Evolutionary conservation across 2,797 vertebrate genomes (phyloP), one percentile per base, ranked within the genome.

Genomic region (Pygocentrus nattereri): DNA sequence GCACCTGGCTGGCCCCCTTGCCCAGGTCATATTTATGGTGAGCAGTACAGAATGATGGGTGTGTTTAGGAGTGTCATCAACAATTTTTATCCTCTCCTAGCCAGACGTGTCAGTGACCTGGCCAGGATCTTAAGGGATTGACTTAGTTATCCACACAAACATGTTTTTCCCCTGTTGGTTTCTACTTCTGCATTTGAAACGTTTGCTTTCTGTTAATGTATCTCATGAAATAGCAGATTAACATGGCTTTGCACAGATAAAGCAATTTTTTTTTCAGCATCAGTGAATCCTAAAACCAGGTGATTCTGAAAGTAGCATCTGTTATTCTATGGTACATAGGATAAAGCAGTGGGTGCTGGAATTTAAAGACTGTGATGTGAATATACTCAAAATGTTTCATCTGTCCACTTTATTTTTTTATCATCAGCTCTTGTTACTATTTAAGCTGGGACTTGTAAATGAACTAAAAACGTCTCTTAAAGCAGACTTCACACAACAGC

Each of bases 81-180:
- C 18, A 38, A 30, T 38, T 73, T 73, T 54, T 56, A 34, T 52
- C 30, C 52, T 52, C 69, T 31, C 69, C 73, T 19, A n/a, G 70
- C 3, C 52, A 73, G 30, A 73, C 25, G 52, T 30, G 31, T 56
- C 23, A 73, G 4, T 73, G 50, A 38, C 71, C 70, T n/a, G 50
- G 8, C 30, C 15, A 27, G 18, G 30, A 25, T 72, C 47, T 54
- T 52, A 49, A 72, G 30, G 44, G 27, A 54, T 34, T 52, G 70
- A 2, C 12, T 34, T 34, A 56, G 10, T 58, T 52, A 73, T 54
- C 50, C 19, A 73, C 50, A 19, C 70, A 31, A 73, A 73, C 71
- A 56, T 23, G 50, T 31, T 38, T 56, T n/a, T 56, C 27, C 30
- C 12, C 49, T 21, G 71, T 38, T 54, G 19, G 16, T 73, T 21